Percentiles rank a stretch among this genome's conserved stretches.
Evolutionary conservation across 2,888 invertebrate species (phyloP).

Genomic region (Polydrusus cervinus): DNA sequence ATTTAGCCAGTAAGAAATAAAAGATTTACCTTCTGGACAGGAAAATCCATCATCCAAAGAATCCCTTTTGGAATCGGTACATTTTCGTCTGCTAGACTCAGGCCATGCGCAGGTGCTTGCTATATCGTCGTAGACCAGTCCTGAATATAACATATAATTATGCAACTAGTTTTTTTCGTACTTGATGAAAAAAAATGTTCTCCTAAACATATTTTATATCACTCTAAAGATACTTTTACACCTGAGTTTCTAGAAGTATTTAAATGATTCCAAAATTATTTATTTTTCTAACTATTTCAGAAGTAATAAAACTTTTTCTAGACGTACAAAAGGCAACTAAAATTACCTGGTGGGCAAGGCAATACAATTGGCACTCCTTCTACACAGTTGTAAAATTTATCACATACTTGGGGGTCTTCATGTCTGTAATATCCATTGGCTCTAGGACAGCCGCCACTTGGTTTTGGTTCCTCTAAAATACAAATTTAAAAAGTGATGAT

Average conservation of each 20-base stretch:
- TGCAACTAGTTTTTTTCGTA: no score
- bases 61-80: constrained; percentile 75
- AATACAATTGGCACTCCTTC: constrained; percentile 80
- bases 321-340: no score
- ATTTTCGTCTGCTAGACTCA: constrained; percentile 75
- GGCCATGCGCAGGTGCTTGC: constrained; percentile 86
- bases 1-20: no score
- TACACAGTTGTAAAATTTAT: constrained; percentile 86
- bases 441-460: constrained; percentile 82
- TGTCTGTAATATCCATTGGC: constrained; percentile 87
- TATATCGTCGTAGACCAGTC: constrained; percentile 84
- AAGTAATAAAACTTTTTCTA: no score
- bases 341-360: constrained; percentile 79
- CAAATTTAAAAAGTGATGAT: no score
- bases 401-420: constrained; percentile 82
- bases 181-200: no score
- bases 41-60: constrained; percentile 84
- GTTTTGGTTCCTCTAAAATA: constrained; percentile 82
- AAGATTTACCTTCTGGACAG: constrained; percentile 79
- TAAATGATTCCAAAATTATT: no score
- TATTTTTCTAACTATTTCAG: no score
- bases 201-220: no score
- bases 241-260: no score
- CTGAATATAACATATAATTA: constrained; percentile 30
- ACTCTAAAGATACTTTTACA: no score